A percentile compares a stretch with the other conserved stretches of the same genome.
phyloP scores from a whole-genome alignment of 2,888 invertebrate species.

The Cataglyphis livida region DNA sequence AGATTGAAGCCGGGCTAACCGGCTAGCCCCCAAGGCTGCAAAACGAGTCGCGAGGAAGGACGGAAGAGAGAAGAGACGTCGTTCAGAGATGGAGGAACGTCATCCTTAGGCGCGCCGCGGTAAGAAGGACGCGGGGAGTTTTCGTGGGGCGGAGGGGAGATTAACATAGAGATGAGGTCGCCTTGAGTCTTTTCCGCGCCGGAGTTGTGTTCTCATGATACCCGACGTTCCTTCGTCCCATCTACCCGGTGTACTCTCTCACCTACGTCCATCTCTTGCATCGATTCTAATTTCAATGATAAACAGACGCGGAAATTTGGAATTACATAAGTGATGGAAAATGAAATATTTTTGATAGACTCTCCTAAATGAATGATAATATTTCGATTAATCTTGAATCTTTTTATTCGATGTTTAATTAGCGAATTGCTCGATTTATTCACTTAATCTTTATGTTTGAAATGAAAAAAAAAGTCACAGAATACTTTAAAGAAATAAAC shows the following conservation, averaged over 20 bases:
- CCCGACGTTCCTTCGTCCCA: conserved; percentile 41
- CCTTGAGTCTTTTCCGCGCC: conserved; percentile 71
- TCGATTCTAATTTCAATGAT: neutral
- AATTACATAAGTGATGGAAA: neutral
- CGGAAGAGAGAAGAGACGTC: conserved; percentile 14
- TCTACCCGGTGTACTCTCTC: conserved; percentile 15
- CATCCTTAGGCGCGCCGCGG: conserved; percentile 31
- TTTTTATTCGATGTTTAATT: neutral
- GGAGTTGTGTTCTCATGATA: conserved; percentile 73
- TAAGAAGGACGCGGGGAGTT: conserved; percentile 16
- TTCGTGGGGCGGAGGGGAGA: conserved; percentile 68
- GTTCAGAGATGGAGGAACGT: neutral
- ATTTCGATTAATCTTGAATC: neutral
- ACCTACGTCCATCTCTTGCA: neutral
- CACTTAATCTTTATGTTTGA: neutral
- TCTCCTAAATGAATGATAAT: neutral
- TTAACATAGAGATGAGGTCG: conserved; percentile 80
- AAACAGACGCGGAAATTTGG: neutral
- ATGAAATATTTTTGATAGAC: neutral
- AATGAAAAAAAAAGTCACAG: neutral
- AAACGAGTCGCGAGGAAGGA: conserved; percentile 32
- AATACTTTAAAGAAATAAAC: neutral
- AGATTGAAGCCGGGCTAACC: conserved; percentile 64
- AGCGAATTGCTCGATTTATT: neutral
- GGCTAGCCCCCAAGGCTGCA: conserved; percentile 50